Evolutionary conservation across 2,888 invertebrate species (phyloP).

Genomic region (Sesia bembeciformis): DNA sequence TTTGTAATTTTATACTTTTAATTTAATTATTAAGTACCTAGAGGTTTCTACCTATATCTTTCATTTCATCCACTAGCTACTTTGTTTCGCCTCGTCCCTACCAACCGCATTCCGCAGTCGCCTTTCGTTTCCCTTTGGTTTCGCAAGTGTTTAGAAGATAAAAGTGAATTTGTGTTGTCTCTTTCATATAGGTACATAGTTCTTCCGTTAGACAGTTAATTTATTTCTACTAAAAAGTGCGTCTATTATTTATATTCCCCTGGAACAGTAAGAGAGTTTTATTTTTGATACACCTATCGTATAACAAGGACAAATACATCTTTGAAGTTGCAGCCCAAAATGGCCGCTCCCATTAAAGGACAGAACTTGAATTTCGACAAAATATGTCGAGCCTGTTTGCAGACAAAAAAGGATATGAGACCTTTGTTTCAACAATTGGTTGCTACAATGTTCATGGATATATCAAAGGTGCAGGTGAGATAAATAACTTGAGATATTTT

Average conservation of each 20-base stretch:
- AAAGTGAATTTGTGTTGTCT: too few species aligned
- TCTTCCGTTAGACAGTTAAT: too few species aligned
- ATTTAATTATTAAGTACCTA: too few species aligned
- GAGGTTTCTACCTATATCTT: too few species aligned
- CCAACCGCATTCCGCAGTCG: too few species aligned
- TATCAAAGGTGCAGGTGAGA: conserved; percentile 75
- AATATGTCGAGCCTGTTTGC: conserved; percentile 77
- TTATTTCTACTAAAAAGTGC: too few species aligned
- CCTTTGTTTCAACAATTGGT: conserved; percentile 78
- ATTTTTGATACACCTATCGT: conserved; percentile 12
- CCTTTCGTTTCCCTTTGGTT: not conserved
- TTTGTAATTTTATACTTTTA: too few species aligned
- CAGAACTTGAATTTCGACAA: conserved; percentile 68
- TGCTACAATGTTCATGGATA: conserved; percentile 78
- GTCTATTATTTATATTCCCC: too few species aligned
- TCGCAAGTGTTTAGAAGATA: not conserved
- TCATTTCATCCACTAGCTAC: too few species aligned
- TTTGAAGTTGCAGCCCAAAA: conserved; percentile 49
- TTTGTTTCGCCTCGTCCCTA: too few species aligned
- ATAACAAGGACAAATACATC: conserved; percentile 54
- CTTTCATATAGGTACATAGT: too few species aligned
- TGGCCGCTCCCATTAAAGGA: conserved; percentile 53
- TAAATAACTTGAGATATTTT: conserved; percentile 49
- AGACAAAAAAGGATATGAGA: conserved; percentile 78
- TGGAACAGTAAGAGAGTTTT: not conserved